Evolutionary conservation across 2,797 vertebrate genomes (phyloP).

Genomic region (Crocodylus rhombifer): DNA sequence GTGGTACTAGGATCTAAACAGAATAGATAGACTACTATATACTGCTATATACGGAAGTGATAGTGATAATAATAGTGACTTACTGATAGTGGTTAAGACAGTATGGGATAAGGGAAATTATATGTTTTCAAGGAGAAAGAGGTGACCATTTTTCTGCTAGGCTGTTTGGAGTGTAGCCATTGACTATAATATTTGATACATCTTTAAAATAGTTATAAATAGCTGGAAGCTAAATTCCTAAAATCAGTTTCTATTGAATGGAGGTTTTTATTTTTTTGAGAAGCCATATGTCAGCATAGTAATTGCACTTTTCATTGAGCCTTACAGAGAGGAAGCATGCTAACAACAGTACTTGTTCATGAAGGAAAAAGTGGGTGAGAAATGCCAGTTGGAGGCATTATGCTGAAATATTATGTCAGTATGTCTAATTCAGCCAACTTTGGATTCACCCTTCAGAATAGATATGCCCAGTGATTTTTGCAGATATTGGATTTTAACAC

Average conservation of each 20-base stretch:
- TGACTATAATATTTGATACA: background rate
- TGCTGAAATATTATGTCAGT: background rate
- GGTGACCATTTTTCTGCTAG: background rate
- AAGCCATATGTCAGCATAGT: background rate
- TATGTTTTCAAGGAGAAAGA: background rate
- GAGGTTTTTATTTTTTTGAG: background rate
- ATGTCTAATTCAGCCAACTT: background rate
- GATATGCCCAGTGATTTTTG: background rate
- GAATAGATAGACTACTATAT: background rate
- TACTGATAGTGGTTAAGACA: background rate
- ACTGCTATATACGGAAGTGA: background rate
- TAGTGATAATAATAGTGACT: too few relatives aligned
- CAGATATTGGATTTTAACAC: background rate
- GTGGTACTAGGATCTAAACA: background rate
- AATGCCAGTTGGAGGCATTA: background rate
- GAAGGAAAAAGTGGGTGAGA: background rate
- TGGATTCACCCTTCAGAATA: background rate
- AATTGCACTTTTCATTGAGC: background rate
- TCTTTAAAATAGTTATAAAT: background rate
- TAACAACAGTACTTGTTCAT: background rate
- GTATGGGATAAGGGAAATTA: background rate
- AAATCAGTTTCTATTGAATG: background rate
- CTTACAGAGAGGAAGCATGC: background rate
- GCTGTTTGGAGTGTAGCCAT: too few relatives aligned
- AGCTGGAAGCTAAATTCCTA: background rate